Evolutionary conservation across 2,888 invertebrate species (phyloP).

Genomic region (Drosophila lutescens): DNA sequence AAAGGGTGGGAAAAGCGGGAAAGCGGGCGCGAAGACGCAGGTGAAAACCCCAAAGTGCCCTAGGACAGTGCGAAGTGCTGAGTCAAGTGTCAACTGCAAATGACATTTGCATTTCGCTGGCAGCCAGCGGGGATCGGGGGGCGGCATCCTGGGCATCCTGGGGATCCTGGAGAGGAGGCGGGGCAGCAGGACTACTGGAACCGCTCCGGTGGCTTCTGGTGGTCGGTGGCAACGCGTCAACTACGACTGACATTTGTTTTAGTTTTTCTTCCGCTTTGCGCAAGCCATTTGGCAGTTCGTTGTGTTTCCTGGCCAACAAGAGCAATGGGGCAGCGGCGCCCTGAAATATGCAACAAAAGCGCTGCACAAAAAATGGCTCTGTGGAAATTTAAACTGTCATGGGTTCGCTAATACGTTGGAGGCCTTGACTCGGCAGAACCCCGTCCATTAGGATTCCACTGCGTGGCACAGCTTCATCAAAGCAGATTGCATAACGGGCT

Average conservation of each 20-base stretch:
- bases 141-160: not conserved
- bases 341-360: constrained; percentile 66
- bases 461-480: constrained; percentile 4
- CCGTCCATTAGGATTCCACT: not conserved
- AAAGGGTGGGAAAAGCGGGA: not conserved
- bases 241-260: constrained; percentile 78
- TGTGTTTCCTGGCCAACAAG: constrained; percentile 60
- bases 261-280: constrained; percentile 80
- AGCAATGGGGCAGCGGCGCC: constrained; percentile 13
- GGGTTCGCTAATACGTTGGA: constrained; percentile 58
- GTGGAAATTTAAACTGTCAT: constrained; percentile 69
- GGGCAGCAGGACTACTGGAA: not conserved
- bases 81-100: constrained; percentile 80
- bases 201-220: constrained; percentile 21
- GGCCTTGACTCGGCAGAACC: constrained; percentile 44
- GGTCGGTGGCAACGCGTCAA: constrained; percentile 73
- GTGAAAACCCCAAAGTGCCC: constrained; percentile 79
- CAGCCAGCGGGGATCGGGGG: constrained; percentile 28
- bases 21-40: constrained; percentile 51
- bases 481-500: not conserved
- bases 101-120: constrained; percentile 79
- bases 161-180: not conserved
- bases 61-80: constrained; percentile 79
- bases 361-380: constrained; percentile 39
- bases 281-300: constrained; percentile 77